Conservation (phyloP, 2,888 invertebrate species). For the Sipha maydis region DNA sequence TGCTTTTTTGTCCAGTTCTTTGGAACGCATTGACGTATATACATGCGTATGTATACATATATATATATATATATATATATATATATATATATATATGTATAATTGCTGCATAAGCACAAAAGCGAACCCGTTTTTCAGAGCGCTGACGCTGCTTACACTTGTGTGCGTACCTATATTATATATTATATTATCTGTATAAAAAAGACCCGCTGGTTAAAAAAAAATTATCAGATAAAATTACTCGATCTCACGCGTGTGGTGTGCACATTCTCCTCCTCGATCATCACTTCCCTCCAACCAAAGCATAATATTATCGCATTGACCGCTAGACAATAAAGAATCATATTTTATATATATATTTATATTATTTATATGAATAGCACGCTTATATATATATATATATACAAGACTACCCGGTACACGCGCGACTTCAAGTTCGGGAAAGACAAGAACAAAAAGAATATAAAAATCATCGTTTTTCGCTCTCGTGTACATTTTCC, state of each 20-base stretch:
- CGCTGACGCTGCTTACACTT: not conserved
- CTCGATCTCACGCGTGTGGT: not conserved
- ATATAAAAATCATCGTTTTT: not conserved
- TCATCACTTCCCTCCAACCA: not conserved
- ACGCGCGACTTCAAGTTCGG: not conserved
- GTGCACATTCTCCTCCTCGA: not conserved
- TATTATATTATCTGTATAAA: not conserved
- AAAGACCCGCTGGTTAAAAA: not conserved
- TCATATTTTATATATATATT: not conserved
- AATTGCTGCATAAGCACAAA: not conserved
- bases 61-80: not conserved
- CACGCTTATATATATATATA: not conserved
- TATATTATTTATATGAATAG: not conserved
- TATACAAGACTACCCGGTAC: not conserved
- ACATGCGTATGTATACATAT: not conserved
- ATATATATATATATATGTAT: not conserved
- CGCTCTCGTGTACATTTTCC: not conserved
- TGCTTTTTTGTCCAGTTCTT: not conserved
- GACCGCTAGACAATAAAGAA: not conserved
- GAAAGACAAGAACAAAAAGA: not conserved
- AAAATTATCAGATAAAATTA: constrained; percentile 4
- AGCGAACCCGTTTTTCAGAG: constrained; percentile 1
- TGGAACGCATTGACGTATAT: not conserved
- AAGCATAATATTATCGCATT: not conserved
- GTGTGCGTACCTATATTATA: not conserved